Evolutionary conservation across 2,888 invertebrate genomes (phyloP), one percentile per base, ranked within the genome.

Genomic region (Dolichopus griseipennis): DNA sequence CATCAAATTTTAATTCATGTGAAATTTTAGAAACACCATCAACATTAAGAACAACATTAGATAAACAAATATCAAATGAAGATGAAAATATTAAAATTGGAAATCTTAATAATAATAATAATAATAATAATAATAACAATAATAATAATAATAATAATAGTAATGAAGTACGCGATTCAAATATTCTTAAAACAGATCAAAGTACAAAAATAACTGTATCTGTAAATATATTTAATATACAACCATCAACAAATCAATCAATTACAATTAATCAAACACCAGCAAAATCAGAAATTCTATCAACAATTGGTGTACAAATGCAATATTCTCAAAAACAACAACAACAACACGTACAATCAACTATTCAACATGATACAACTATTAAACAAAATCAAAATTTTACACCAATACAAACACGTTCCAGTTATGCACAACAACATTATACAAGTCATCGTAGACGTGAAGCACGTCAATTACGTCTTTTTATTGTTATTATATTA

Each of bases 401-500:
- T 37, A 10, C 37, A 37, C n/a, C n/a, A n/a, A 21, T 21, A 6
- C 15, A 15, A 52, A 52, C 18, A 52, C 15, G n/a, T n/a, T n/a
- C n/a, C n/a, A n/a, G n/a, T n/a, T 18, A 7, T n/a, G n/a, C 33
- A 33, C 27, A 18, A 12, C 18, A 34, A 34, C 27, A 18, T n/a
- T 27, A 37, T 34, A 15, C 33, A 33, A 37, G 20, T 37, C 33
- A 37, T 34, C 15, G 69, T 43, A 68, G 66, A 18, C 77, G 80
- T 52, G 77, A 79, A 68, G 75, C 78, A 41, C 78, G 84, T 5
- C 86, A 86, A 74, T 79, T 84, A 2, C 81, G 85, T 66, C 86
- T 86, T 69, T 85, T 87, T 68, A 83, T 82, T 70, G 81, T 87
- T 12, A 84, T 87, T 61, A 74, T 87, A 21, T 76, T 83, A 6